phyloP scores from a whole-genome alignment of 2,797 vertebrate genomes.

The Heterohyrax brucei region DNA sequence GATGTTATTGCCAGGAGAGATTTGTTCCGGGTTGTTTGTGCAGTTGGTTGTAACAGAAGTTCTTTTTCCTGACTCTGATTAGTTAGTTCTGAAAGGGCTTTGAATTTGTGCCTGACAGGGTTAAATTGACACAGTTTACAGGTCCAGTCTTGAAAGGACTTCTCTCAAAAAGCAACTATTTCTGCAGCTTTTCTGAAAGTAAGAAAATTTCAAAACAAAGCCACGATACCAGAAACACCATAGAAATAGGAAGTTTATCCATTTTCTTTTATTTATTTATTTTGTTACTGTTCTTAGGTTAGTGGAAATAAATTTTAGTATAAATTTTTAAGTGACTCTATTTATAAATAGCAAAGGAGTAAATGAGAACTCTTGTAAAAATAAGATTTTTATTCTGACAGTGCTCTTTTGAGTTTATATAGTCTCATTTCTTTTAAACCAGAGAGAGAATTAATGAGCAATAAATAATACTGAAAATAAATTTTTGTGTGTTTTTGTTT shows the following conservation, averaged over 20 bases:
- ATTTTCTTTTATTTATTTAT: neutral
- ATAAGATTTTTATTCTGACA: conserved; percentile 62
- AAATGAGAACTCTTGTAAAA: conserved; percentile 42
- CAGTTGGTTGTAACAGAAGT: conserved; percentile 71
- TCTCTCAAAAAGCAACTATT: conserved; percentile 78
- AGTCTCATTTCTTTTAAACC: conserved; percentile 61
- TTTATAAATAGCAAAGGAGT: conserved; percentile 62
- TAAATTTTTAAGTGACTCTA: conserved; percentile 49
- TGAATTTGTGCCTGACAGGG: conserved; percentile 52
- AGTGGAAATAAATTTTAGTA: neutral
- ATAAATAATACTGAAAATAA: conserved; percentile 66
- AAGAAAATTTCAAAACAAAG: conserved; percentile 73
- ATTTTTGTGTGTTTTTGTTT: conserved; percentile 62
- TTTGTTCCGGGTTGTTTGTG: conserved; percentile 77
- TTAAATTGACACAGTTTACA: conserved; percentile 55
- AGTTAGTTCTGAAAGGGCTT: conserved; percentile 40
- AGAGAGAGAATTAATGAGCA: conserved; percentile 4
- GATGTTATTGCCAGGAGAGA: conserved; percentile 72
- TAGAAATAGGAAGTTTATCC: conserved; percentile 66
- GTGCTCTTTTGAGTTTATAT: conserved; percentile 45
- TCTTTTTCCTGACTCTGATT: conserved; percentile 57
- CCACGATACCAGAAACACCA: conserved; percentile 45
- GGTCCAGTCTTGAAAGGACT: conserved; percentile 67
- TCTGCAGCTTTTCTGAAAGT: conserved; percentile 75
- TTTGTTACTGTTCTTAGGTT: conserved; percentile 45